Evolutionary conservation across 2,113 vertebrate genomes (phyloP).

Genomic region (Electrona antarctica): DNA sequence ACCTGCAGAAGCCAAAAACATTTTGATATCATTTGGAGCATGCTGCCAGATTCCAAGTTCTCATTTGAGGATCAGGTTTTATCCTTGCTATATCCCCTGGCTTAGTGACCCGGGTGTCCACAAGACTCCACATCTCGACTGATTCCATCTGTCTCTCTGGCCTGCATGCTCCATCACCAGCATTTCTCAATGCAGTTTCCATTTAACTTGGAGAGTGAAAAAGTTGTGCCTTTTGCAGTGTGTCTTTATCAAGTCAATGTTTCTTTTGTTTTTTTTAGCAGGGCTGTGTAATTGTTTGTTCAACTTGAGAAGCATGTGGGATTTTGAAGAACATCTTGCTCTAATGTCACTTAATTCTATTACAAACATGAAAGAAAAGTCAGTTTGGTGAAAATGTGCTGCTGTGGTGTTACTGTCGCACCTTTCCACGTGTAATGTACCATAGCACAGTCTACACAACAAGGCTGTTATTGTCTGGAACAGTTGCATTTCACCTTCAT

Average conservation of each 20-base stretch:
- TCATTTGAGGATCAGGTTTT: too few species aligned
- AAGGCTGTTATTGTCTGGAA: background rate
- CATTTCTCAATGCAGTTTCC: conserved; percentile 13
- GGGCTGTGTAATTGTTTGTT: conserved; percentile 10
- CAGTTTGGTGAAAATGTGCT: too few species aligned
- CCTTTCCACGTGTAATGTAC: background rate
- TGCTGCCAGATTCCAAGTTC: too few species aligned
- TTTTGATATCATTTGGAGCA: too few species aligned
- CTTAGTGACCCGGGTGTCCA: too few species aligned
- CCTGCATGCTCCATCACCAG: conserved; percentile 35
- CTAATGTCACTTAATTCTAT: conserved; percentile 29
- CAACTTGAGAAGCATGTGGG: conserved; percentile 33
- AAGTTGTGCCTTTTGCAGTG: too few species aligned
- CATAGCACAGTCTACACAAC: conserved; percentile 11
- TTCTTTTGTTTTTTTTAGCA: background rate
- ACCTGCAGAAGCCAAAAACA: too few species aligned
- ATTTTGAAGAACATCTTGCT: conserved; percentile 46
- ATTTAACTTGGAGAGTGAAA: too few species aligned
- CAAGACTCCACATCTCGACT: conserved; percentile 61
- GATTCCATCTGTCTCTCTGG: conserved; percentile 52
- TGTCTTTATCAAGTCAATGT: too few species aligned
- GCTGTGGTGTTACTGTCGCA: background rate
- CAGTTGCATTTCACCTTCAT: conserved; percentile 29
- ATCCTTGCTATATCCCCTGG: conserved; percentile 45
- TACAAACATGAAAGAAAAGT: background rate